These are phyloP conservation scores for Trachymyrmex septentrionalis DNA, from an alignment of 1,140 invertebrate genomes.

Conservation along the genomic window DNA sequence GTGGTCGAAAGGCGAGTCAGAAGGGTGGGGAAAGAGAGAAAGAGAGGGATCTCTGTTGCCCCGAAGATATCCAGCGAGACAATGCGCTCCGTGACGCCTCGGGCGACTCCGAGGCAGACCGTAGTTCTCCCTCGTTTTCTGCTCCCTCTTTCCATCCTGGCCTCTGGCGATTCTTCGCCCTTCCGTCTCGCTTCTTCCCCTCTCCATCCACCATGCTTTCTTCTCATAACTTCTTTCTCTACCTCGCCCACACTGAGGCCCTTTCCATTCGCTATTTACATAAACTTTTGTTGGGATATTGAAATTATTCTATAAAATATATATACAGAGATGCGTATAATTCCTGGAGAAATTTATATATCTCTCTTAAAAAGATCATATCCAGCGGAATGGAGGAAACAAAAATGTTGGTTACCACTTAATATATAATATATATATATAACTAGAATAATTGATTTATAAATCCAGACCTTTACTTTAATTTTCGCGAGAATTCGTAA, in stretches of 20 bases:
- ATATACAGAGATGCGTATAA: neutral
- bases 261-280: conserved; percentile 34
- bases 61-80: conserved; percentile 68
- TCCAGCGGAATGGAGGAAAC: neutral
- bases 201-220: conserved; percentile 35
- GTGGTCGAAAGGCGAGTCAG: conserved; percentile 60
- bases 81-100: conserved; percentile 70
- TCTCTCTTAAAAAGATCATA: neutral
- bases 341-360: neutral
- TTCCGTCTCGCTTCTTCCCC: conserved; percentile 40
- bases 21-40: conserved; percentile 51
- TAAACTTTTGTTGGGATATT: conserved; percentile 36
- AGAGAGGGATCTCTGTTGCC: conserved; percentile 58
- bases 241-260: conserved; percentile 20
- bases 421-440: too few species aligned
- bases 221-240: conserved; percentile 45
- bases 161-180: conserved; percentile 59
- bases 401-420: neutral
- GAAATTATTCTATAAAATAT: conserved; percentile 37
- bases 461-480: neutral
- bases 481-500: neutral
- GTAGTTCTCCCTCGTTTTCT: conserved; percentile 66
- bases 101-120: conserved; percentile 71
- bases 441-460: conserved; percentile 2
- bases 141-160: conserved; percentile 46